Evolutionary conservation across 2,797 vertebrate genomes (phyloP).

Genomic region (Hemibagrus guttatus): DNA sequence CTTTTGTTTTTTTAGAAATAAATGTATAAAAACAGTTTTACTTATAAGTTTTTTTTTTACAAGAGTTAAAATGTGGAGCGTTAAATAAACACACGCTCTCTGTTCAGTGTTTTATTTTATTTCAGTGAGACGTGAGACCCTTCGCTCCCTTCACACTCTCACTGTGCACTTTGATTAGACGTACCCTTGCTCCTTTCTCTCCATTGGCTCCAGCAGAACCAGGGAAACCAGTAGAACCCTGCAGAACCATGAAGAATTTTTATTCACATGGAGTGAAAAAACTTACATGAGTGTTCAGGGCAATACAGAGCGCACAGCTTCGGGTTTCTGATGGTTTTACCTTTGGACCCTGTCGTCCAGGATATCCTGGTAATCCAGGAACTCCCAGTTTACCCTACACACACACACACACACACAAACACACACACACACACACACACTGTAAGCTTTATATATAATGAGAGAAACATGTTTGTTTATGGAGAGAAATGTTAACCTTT

Average conservation of each 20-base stretch:
- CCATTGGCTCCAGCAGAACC: conserved; percentile 93
- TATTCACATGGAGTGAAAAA: neutral
- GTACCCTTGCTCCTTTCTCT: conserved; percentile 95
- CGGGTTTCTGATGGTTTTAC: conserved; percentile 63
- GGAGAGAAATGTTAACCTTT: conserved; percentile 76
- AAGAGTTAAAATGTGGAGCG: neutral
- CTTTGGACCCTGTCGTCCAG: conserved; percentile 96
- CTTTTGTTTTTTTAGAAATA: no score
- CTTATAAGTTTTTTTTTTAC: no score
- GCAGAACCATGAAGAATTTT: conserved; percentile 45
- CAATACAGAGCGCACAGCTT: neutral
- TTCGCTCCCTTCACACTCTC: neutral
- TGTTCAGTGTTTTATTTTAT: neutral
- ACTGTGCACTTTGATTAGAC: conserved; percentile 48
- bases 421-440: neutral
- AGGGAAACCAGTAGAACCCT: conserved; percentile 93
- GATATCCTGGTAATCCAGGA: conserved; percentile 94
- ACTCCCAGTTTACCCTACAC: conserved; percentile 95
- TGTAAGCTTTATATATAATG: neutral
- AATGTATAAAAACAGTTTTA: no score
- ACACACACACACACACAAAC: conserved; percentile 44
- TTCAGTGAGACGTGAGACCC: neutral
- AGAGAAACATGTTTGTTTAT: neutral
- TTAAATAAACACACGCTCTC: neutral
- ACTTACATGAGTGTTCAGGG: neutral